Evolutionary conservation across 2,113 vertebrate genomes (phyloP), one percentile per base, ranked within the genome.

Genomic region (Larimichthys polyactis): DNA sequence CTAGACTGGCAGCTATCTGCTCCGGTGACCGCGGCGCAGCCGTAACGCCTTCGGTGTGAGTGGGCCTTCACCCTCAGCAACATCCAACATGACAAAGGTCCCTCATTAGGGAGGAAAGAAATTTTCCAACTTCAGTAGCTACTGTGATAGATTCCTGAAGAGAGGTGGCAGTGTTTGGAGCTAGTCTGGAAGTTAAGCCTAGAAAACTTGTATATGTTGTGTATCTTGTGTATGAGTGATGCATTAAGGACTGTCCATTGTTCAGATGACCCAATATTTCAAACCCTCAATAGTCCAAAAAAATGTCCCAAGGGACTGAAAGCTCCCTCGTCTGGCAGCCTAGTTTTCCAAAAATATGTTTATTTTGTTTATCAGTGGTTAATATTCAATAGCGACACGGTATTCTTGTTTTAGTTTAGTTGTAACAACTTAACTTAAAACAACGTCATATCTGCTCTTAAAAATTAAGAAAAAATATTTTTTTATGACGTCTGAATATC

Each of bases 81-180:
- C 71, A 62, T 22, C 12, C 52, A 48, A 46, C 60, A 82, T 24
- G 22, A 78, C 15, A 71, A 54, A 60, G 19, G n/a, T 20, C 40
- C 14, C 65, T 70, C 48, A 44, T 83, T 67, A 71, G n/a, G n/a
- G 29, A 60, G 51, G 60, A 71, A 63, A 75, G 43, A 44, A 14
- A 4, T 55, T 79, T 86, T 55, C n/a, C 11, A 62, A 40, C 36
- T 52, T 63, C 29, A 46, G 11, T 0, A 36, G 22, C 36, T 5
- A 12, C 43, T 22, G 40, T 32, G 49, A 32, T 17, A 3, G 57
- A 79, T 36, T 54, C 29, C 75, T 79, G 57, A 51, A 63, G 11
- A 49, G 36, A 71, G 9, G 16, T 16, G 7, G 59, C 54, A 14
- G 7, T 29, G 17, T 32, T 83, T 20, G 14, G 16, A 43, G 36